These are phyloP conservation scores for Calliphora vicina DNA, from an alignment of 1,140 invertebrate genomes.

Conservation along the genomic window DNA sequence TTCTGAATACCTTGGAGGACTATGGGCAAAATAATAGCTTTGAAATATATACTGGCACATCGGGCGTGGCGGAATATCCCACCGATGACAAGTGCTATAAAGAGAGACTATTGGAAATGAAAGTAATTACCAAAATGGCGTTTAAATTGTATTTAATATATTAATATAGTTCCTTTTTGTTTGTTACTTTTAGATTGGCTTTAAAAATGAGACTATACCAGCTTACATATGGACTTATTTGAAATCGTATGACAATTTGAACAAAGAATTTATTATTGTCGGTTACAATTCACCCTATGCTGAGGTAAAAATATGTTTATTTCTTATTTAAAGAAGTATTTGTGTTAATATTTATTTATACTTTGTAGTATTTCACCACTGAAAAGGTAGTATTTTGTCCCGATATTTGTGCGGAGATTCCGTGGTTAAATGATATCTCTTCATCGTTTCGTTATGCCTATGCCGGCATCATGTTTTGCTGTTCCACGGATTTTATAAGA, in stretches of 20 bases:
- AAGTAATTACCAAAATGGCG: too few relatives aligned
- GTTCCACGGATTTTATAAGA: not conserved
- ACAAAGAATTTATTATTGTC: not conserved
- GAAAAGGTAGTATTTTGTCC: not conserved
- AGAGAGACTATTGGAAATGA: not conserved
- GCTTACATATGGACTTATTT: not conserved
- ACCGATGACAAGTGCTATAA: not conserved
- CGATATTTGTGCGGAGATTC: not conserved
- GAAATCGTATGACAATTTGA: not conserved
- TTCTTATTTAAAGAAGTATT: not conserved
- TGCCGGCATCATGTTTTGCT: conserved; percentile 5
- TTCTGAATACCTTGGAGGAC: not conserved
- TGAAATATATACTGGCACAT: not conserved
- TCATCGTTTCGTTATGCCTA: not conserved
- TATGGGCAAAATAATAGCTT: not conserved
- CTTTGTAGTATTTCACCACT: not conserved
- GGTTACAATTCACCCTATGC: not conserved
- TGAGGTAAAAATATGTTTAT: not conserved
- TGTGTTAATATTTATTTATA: not conserved
- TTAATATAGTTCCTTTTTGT: too few relatives aligned
- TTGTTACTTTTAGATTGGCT: not conserved
- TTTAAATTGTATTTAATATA: not conserved
- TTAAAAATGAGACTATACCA: not conserved
- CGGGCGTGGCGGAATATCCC: not conserved
- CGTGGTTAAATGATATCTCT: not conserved